Evolutionary conservation across 2,888 invertebrate species (phyloP), one percentile per base, ranked within the genome.

Genomic region (Drosophila paracracens): DNA sequence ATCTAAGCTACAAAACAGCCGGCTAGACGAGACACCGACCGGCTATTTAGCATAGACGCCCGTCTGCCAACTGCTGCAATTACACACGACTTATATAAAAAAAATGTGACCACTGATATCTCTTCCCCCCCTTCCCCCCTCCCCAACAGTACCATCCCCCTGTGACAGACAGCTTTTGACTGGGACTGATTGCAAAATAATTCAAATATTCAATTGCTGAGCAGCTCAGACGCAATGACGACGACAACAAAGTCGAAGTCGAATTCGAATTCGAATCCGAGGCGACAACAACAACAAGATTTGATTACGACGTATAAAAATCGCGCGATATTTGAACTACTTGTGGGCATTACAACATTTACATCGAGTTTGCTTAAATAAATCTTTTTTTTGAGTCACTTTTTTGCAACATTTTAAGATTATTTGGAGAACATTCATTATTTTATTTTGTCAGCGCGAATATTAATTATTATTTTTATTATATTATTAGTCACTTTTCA

Each of bases 191-290:
- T 89, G 84, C 89, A 81, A 84, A 87, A 85, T 77, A 83, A 87
- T 87, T 87, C 88, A 71, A 81, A 84, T 83, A 85, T 87, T 88
- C 88, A 86, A 83, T 82, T 88, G 79, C 81, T 76, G 70, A 43
- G 69, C 76, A 46, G 77, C 79, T 82, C 84, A 91, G 91, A 90
- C 90, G 90, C 68, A 88, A 83, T 82, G 90, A 81, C 90, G 90
- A 77, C 88, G 70, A 65, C 56, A 62, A n/a, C 31, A 50, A 73
- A 74, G 73, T 73, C 81, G 76, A 75, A 7, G 33, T 46, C 50
- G 63, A 18, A 11, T 50, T 40, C 63, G 58, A 50, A 6, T 29
- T 53, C 59, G 48, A 48, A 48, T 58, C 52, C 71, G 40, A 50
- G 71, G 56, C 54, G 51, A 67, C 65, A 63, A 70, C 59, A 69